phyloP scores from a whole-genome alignment of 1,140 invertebrate species.

The Meloidogyne exigua region DNA sequence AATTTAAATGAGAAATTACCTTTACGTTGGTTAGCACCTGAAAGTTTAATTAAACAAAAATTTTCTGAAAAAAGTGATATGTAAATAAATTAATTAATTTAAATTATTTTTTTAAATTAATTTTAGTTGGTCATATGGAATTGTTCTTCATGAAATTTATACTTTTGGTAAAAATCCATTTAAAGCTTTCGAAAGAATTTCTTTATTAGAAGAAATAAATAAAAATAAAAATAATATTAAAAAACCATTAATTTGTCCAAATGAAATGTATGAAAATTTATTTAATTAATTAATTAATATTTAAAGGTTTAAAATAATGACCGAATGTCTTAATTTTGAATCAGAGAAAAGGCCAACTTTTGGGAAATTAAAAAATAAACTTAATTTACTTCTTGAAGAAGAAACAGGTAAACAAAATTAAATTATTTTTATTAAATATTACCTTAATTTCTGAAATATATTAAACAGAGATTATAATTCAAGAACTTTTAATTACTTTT shows the following conservation, averaged over 20 bases:
- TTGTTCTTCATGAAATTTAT: conserved; percentile 2
- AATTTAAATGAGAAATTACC: not conserved
- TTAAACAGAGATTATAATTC: too few relatives aligned
- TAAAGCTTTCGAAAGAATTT: not conserved
- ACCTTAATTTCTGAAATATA: too few relatives aligned
- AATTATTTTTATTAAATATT: too few relatives aligned
- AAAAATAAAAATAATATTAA: not conserved
- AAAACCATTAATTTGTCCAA: conserved; percentile 5
- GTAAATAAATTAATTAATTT: not conserved
- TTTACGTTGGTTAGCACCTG: conserved; percentile 1
- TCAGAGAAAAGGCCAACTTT: not conserved
- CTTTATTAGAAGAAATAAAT: not conserved
- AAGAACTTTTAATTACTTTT: too few relatives aligned
- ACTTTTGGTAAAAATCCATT: conserved; percentile 1
- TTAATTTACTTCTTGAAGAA: not conserved
- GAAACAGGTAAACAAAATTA: not conserved
- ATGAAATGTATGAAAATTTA: not conserved
- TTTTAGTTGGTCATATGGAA: not conserved
- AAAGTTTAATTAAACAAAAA: not conserved
- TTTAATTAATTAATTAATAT: not conserved
- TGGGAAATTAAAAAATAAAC: not conserved
- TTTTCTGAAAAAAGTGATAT: conserved; percentile 5
- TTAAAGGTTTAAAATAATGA: conserved; percentile 1
- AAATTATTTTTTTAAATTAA: not conserved
- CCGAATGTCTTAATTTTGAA: not conserved